Evolutionary conservation across 2,888 invertebrate species (phyloP), one percentile per base, ranked within the genome.

Genomic region (Metopia argyrocephala): DNA sequence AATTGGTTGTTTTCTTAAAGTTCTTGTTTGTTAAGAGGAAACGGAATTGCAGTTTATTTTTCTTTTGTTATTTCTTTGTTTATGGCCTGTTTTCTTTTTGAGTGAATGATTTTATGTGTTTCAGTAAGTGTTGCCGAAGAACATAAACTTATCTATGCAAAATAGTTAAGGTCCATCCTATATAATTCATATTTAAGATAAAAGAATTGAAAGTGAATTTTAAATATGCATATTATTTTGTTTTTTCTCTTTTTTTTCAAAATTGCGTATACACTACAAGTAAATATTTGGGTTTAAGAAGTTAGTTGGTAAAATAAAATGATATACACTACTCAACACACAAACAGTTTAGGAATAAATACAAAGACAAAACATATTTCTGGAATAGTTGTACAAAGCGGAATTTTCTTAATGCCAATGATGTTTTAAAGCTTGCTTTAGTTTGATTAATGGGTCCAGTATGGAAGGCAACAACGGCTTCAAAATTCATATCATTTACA

Each of bases 11-110:
- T 66, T 61, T 38, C 78, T 61, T 61, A 15, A 59, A 62, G 46
- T 38, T 73, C 20, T 27, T 61, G 71, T 56, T 38, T 57, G 28
- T 70, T 38, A 25, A 28, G 18, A 71, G 78, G 71, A 78, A 78
- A 48, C 71, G 78, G 71, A 78, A 66, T 65, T 66, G 28, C 61
- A 66, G 71, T 71, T 73, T 71, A 71, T 76, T 69, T 69, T 70
- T 27, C 52, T 52, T 61, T 66, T 57, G 25, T 18, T 57, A 28
- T 21, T 25, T 15, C 38, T 38, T 38, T 38, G 38, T 38, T 38
- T 38, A 38, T 27, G 15, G 21, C 54, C 18, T 15, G 25, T 45
- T 27, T 12, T 23, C 48, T 64, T 15, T 4, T 38, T 38, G 15
- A 38, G 38, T 38, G 38, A 38, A 38, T 15, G 15, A 15, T 38